These are phyloP conservation scores for Myotis planiceps DNA, from an alignment of 2,797 vertebrate species.

Conservation along the genomic window DNA sequence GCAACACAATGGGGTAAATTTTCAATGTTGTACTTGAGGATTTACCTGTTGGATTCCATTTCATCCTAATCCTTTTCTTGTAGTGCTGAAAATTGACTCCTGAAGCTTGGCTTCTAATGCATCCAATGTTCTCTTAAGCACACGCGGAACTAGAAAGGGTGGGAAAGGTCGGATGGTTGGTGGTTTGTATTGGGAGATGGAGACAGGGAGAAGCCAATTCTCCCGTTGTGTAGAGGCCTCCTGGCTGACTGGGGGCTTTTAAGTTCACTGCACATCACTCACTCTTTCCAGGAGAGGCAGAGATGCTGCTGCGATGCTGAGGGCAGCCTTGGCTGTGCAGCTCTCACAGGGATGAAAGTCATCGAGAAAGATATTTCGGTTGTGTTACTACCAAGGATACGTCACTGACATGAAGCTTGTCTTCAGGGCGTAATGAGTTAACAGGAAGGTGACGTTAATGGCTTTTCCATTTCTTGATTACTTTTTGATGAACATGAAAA, in stretches of 20 bases:
- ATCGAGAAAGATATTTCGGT: constrained; percentile 13
- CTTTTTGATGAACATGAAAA: constrained; percentile 46
- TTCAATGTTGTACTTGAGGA: constrained; percentile 55
- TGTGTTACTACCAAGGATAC: background rate
- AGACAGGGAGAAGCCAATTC: background rate
- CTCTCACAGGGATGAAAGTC: background rate
- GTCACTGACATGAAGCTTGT: background rate
- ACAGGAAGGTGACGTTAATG: constrained; percentile 24
- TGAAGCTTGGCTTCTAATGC: background rate
- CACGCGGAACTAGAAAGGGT: background rate
- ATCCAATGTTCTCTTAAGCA: background rate
- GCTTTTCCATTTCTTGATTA: constrained; percentile 45
- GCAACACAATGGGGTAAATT: constrained; percentile 29
- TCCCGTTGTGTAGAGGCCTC: background rate
- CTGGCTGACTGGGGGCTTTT: background rate
- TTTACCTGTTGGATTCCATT: constrained; percentile 69
- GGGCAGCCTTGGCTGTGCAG: background rate
- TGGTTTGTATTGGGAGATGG: background rate
- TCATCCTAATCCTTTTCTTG: constrained; percentile 57
- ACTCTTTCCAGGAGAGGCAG: background rate
- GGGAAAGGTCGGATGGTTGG: background rate
- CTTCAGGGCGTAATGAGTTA: background rate
- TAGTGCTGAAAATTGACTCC: constrained; percentile 54
- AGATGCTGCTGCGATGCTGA: background rate
- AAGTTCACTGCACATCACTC: background rate